Conservation (phyloP, 2,113 vertebrate species). For the Alces alces region DNA sequence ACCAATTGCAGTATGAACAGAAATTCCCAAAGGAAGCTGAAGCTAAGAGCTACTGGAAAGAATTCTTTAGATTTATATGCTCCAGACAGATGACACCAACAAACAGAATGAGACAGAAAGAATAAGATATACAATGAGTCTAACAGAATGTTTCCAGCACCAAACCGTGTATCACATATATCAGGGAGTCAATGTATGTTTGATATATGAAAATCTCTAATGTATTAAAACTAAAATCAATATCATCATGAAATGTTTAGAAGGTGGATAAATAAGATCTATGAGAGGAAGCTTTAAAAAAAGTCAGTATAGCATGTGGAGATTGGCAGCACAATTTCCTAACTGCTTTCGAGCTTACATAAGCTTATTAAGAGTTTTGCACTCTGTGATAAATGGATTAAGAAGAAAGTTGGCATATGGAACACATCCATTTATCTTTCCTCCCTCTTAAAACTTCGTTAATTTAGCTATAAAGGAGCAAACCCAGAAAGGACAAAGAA, state of each 20-base stretch:
- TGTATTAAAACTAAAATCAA: not conserved
- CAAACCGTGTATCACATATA: not conserved
- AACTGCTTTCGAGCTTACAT: not conserved
- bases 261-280: not conserved
- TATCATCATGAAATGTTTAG: not conserved
- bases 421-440: not conserved
- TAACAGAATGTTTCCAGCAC: not conserved
- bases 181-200: not conserved
- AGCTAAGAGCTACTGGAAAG: not conserved
- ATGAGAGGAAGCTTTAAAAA: not conserved
- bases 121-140: not conserved
- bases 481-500: not conserved
- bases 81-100: not conserved
- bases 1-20: not conserved
- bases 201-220: not conserved
- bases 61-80: not conserved
- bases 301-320: not conserved
- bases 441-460: not conserved
- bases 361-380: not conserved
- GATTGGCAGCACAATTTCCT: not conserved
- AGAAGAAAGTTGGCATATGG: not conserved
- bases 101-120: not conserved
- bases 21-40: constrained; percentile 6
- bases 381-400: not conserved
- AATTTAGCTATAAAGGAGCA: not conserved